Evolutionary conservation across 2,888 invertebrate species (phyloP).

Genomic region (Sarcophaga caerulescens): DNA sequence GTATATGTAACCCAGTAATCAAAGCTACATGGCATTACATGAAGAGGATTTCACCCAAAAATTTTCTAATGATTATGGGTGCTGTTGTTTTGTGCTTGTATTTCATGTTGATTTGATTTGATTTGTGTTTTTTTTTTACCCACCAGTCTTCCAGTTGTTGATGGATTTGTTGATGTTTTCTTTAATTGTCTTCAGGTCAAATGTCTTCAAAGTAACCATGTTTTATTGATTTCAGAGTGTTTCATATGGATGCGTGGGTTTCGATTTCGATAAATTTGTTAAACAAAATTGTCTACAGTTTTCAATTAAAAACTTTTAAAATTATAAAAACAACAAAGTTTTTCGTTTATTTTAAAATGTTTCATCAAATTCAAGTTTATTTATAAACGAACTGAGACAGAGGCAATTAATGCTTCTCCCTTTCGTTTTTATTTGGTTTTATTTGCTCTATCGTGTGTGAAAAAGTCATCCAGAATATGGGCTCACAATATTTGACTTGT

Average conservation of each 20-base stretch:
- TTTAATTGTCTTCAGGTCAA: conserved; percentile 61
- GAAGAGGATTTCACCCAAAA: conserved; percentile 16
- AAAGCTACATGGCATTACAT: not conserved
- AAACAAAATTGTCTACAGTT: too few species aligned
- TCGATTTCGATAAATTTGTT: conserved; percentile 1
- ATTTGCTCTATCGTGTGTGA: too few species aligned
- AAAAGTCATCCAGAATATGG: too few species aligned
- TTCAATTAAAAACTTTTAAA: too few species aligned
- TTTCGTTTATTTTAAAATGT: too few species aligned
- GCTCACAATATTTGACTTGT: too few species aligned
- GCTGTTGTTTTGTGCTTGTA: not conserved
- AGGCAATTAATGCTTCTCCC: too few species aligned
- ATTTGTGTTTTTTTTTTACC: not conserved
- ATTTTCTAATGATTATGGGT: not conserved
- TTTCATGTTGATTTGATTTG: conserved; percentile 19
- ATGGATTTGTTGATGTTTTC: conserved; percentile 38
- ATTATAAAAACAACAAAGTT: too few species aligned
- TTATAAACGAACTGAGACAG: too few species aligned
- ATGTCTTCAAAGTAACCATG: conserved; percentile 47
- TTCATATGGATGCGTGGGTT: conserved; percentile 35
- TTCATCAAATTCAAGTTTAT: too few species aligned
- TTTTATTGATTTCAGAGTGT: conserved; percentile 14
- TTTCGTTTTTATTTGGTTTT: too few species aligned
- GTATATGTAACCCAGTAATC: not conserved
- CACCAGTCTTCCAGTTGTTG: conserved; percentile 33